Percentiles rank a stretch among this genome's conserved stretches.
phyloP scores from a whole-genome alignment of 2,888 invertebrate species.

The Andrena fulva region DNA sequence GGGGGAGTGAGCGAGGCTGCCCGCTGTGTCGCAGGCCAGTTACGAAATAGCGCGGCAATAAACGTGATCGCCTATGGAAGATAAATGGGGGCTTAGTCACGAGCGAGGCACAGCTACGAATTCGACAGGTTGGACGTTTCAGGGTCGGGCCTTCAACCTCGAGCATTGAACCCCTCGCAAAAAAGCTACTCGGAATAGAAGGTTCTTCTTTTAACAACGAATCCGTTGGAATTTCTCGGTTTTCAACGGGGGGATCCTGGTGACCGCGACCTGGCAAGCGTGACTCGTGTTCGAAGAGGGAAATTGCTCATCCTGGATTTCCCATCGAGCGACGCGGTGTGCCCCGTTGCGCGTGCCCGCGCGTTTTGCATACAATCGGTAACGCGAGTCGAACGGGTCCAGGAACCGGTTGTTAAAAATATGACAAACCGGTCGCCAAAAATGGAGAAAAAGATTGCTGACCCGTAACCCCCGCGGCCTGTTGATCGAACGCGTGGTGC shows the following conservation, averaged over 20 bases:
- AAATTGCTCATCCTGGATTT: background rate
- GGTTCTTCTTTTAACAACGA: too few relatives aligned
- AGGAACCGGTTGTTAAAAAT: conserved; percentile 55
- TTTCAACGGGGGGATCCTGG: background rate
- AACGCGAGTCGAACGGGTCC: conserved; percentile 32
- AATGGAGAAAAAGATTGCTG: conserved; percentile 42
- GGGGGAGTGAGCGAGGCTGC: background rate
- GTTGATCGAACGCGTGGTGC: background rate
- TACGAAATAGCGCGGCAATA: conserved; percentile 53
- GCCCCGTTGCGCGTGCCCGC: conserved; percentile 10
- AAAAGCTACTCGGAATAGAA: conserved; percentile 38
- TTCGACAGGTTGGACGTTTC: conserved; percentile 50
- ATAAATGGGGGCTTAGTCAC: conserved; percentile 41
- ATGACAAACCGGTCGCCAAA: conserved; percentile 62
- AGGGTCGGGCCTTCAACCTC: conserved; percentile 60
- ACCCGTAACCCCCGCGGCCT: conserved; percentile 45
- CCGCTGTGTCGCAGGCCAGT: background rate
- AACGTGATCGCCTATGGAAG: conserved; percentile 29
- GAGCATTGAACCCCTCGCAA: conserved; percentile 62
- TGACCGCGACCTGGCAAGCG: background rate
- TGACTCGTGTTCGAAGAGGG: background rate
- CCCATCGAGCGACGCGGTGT: background rate
- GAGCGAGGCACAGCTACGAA: conserved; percentile 21
- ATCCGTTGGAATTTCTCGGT: background rate
- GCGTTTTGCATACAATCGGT: conserved; percentile 58